phyloP scores from a whole-genome alignment of 2,797 vertebrate species.

The Pteropus rufus region DNA sequence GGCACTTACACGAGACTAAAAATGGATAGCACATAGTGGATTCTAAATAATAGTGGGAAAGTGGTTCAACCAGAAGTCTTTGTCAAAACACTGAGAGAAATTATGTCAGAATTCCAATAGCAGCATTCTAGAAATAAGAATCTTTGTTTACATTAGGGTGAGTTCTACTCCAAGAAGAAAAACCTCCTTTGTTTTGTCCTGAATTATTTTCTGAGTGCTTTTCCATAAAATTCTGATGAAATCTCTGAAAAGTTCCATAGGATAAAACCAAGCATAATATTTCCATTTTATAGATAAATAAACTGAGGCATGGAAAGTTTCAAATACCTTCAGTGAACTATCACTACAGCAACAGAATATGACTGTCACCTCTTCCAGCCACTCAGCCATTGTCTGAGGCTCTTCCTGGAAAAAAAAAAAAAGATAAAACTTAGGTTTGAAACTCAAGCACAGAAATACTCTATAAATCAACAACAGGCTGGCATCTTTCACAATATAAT shows the following conservation, averaged over 20 bases:
- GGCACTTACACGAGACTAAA: not conserved
- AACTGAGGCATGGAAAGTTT: not conserved
- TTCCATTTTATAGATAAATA: not conserved
- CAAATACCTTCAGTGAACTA: not conserved
- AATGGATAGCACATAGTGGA: not conserved
- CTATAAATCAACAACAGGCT: not conserved
- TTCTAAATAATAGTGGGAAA: not conserved
- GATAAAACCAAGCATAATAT: not conserved
- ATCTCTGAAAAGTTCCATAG: slow-evolving; percentile 9
- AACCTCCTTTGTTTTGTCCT: not conserved
- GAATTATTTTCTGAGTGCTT: not conserved
- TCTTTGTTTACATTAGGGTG: not conserved
- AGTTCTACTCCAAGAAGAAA: not conserved
- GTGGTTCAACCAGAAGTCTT: not conserved
- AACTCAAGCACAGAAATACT: not conserved
- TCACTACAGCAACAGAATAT: not conserved
- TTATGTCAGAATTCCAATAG: not conserved
- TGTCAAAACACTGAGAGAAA: slow-evolving; percentile 35
- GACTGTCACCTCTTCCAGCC: not conserved
- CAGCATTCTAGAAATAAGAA: slow-evolving; percentile 23
- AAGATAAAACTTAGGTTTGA: not conserved
- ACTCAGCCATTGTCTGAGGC: not conserved
- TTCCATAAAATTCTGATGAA: not conserved
- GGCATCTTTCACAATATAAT: slow-evolving; percentile 29
- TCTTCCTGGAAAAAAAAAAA: not conserved